Base-by-base conservation (phyloP, 2,888 invertebrate species). In the Carterocephalus palaemon region DNA sequence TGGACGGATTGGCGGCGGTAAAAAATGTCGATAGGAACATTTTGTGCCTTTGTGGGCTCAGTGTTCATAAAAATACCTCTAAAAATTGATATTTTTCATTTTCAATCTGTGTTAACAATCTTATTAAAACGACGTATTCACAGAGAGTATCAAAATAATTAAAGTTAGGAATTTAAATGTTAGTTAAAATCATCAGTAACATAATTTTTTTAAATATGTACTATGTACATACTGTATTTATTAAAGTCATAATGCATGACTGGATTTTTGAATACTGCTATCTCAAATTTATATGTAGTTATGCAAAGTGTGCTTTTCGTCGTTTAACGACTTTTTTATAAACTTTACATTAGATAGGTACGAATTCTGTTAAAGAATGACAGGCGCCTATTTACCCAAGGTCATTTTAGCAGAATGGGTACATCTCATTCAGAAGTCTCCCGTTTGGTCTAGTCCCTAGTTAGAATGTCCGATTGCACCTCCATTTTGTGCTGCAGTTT, bases 21-120 rank as follows among this genome's bases (percentile, higher is more conserved):
- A 59, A 49, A 45, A 28, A 23, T n/a, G n/a, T n/a, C n/a, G n/a
- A n/a, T n/a, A n/a, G 13, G 4, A 20, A 3, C 15, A 22, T 7
- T 7, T 29, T 22, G 29, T 37, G 58, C 58, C 58, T 56, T 73
- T 77, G 80, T 79, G 80, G 78, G 75, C 74, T 79, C 80, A 73
- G 60, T 75, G 80, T 79, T 78, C 66, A 50, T 51, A n/a, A n/a
- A n/a, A n/a, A 8, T 17, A 9, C 9, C 3, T 20, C 10, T 19
- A 17, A 12, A 20, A 12, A 28, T n/a, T n/a, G n/a, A n/a, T n/a
- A n/a, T n/a, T n/a, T n/a, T n/a, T n/a, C n/a, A n/a, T n/a, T n/a
- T n/a, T n/a, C n/a, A n/a, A n/a, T n/a, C n/a, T n/a, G n/a, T n/a
- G n/a, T n/a, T n/a, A n/a, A n/a, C n/a, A n/a, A n/a, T n/a, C n/a